phyloP scores from a whole-genome alignment of 2,888 invertebrate genomes.

The Stenchaetothrips biformis region DNA sequence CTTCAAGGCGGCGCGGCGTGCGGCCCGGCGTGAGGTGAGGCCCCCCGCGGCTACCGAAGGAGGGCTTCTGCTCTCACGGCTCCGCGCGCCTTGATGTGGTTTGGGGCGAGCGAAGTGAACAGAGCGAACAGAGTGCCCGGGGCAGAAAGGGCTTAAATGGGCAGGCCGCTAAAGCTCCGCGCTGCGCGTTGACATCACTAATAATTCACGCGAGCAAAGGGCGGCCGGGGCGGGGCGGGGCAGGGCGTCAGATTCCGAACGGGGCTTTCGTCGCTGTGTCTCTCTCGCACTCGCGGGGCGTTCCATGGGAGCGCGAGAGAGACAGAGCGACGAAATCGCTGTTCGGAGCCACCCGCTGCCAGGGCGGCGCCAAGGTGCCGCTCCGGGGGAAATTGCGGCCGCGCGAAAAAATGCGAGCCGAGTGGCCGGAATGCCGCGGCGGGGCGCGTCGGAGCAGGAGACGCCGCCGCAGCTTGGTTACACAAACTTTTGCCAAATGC shows the following conservation, averaged over 20 bases:
- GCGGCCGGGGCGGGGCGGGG: background rate
- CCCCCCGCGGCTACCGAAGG: too few species aligned
- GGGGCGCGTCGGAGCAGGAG: background rate
- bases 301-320: too few species aligned
- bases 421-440: too few species aligned
- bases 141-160: background rate
- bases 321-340: too few species aligned
- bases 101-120: background rate
- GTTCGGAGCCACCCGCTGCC: too few species aligned
- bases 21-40: too few species aligned
- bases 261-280: background rate
- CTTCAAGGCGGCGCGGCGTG: too few species aligned
- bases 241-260: background rate
- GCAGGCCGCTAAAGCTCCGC: slow-evolving; percentile 3
- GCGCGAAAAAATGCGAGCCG: too few species aligned
- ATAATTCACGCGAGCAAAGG: background rate
- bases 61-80: too few species aligned
- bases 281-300: background rate
- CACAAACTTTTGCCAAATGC: slow-evolving; percentile 8
- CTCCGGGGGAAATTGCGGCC: too few species aligned
- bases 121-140: background rate
- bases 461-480: background rate
- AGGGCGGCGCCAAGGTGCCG: too few species aligned
- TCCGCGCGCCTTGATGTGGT: background rate
- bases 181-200: background rate